Conservation (phyloP, 2,113 vertebrate species). For the Scophthalmus maximus region DNA sequence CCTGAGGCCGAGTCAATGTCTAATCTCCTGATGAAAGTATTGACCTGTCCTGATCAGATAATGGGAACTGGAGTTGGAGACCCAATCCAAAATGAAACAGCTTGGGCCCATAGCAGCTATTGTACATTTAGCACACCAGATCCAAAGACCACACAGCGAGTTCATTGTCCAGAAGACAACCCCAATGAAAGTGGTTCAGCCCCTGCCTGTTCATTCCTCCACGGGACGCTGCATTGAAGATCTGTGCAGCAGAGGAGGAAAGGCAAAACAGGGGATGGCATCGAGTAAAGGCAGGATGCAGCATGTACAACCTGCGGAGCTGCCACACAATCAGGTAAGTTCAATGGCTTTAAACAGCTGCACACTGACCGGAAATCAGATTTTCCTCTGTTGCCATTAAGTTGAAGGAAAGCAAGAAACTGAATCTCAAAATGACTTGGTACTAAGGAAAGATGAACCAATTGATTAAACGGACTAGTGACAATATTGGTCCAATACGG, state of each 20-base stretch:
- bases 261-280: slow-evolving; percentile 9
- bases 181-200: slow-evolving; percentile 40
- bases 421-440: too few relatives aligned
- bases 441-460: too few relatives aligned
- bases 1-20: slow-evolving; percentile 24
- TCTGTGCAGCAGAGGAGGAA: slow-evolving; percentile 25
- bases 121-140: slow-evolving; percentile 22
- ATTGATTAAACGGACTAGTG: too few relatives aligned
- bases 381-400: background rate
- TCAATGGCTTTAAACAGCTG: slow-evolving; percentile 7
- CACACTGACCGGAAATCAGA: background rate
- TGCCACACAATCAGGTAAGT: slow-evolving; percentile 17
- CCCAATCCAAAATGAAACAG: slow-evolving; percentile 39
- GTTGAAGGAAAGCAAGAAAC: too few relatives aligned
- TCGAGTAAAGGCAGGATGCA: background rate
- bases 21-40: slow-evolving; percentile 61
- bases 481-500: too few relatives aligned
- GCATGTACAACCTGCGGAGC: slow-evolving; percentile 23
- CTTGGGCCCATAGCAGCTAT: slow-evolving; percentile 31
- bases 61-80: slow-evolving; percentile 35
- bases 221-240: slow-evolving; percentile 29
- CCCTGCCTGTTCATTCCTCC: slow-evolving; percentile 22
- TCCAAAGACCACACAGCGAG: slow-evolving; percentile 22
- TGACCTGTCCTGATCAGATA: slow-evolving; percentile 57
- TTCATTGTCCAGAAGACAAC: slow-evolving; percentile 9